Percentiles rank a stretch among this genome's conserved stretches.
Conservation (phyloP, 2,888 invertebrate genomes). For the Chrysina gloriosa region DNA sequence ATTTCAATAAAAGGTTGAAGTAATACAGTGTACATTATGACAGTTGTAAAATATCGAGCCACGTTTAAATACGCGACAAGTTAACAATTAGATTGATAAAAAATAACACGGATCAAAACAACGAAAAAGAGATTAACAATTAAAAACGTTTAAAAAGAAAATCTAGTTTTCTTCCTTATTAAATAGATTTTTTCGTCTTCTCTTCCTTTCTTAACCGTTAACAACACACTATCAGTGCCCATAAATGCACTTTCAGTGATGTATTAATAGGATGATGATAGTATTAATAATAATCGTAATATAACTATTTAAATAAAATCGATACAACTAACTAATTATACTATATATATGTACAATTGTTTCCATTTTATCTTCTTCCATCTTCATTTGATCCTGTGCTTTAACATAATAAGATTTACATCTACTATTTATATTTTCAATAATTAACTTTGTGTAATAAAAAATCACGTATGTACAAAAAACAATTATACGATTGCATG, state of each 20-base stretch:
- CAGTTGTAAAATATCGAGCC: constrained; percentile 12
- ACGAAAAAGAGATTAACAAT: constrained; percentile 39
- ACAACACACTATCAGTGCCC: constrained; percentile 45
- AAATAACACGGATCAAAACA: constrained; percentile 31
- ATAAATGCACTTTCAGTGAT: constrained; percentile 48
- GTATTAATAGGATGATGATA: constrained; percentile 44
- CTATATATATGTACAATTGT: constrained; percentile 55
- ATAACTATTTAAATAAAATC: constrained; percentile 34
- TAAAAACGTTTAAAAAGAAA: constrained; percentile 31
- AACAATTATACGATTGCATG: constrained; percentile 58
- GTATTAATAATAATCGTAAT: constrained; percentile 23
- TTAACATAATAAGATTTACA: constrained; percentile 54
- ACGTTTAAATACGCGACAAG: constrained; percentile 26
- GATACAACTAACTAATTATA: constrained; percentile 50
- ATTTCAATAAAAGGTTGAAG: constrained; percentile 4
- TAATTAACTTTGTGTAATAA: constrained; percentile 58
- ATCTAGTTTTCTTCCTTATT: constrained; percentile 13
- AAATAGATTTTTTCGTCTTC: constrained; percentile 35
- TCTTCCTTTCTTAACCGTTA: constrained; percentile 20
- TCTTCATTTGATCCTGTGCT: constrained; percentile 54
- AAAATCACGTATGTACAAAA: constrained; percentile 65
- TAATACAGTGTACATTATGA: not conserved
- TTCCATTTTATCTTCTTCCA: not conserved
- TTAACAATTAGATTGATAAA: constrained; percentile 38
- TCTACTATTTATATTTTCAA: constrained; percentile 55